Evolutionary conservation across 2,113 vertebrate species (phyloP).

Genomic region (Argyrosomus japonicus): DNA sequence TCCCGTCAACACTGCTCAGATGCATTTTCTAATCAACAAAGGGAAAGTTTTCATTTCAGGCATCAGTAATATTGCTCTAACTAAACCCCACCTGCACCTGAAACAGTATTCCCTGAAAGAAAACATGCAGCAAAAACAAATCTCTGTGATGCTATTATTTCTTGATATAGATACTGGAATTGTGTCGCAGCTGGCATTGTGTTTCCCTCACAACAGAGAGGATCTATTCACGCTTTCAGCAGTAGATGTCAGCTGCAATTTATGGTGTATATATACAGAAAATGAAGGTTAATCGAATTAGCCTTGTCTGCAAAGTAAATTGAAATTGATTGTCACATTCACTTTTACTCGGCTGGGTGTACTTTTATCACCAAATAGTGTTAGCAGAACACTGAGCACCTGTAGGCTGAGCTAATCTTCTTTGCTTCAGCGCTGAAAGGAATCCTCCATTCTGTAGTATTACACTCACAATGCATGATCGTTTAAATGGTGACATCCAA

Average conservation of each 20-base stretch:
- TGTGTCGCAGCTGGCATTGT: slow-evolving; percentile 23
- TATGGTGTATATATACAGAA: slow-evolving; percentile 19
- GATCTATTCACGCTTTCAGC: slow-evolving; percentile 21
- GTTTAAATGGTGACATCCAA: slow-evolving; percentile 29
- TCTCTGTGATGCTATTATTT: slow-evolving; percentile 6
- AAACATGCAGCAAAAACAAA: slow-evolving; percentile 1
- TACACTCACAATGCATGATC: slow-evolving; percentile 17
- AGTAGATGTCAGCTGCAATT: slow-evolving; percentile 28
- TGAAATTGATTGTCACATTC: slow-evolving; percentile 61
- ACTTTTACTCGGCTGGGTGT: slow-evolving; percentile 41
- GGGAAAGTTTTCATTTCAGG: slow-evolving; percentile 10
- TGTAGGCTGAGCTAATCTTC: slow-evolving; percentile 55
- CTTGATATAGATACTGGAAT: slow-evolving; percentile 4
- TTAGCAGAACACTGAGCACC: slow-evolving; percentile 34
- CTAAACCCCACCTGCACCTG: not conserved
- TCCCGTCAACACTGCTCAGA: slow-evolving; percentile 21
- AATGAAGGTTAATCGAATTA: slow-evolving; percentile 58
- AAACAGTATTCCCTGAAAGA: slow-evolving; percentile 12
- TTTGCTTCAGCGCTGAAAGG: slow-evolving; percentile 51
- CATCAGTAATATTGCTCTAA: not conserved
- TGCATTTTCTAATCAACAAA: slow-evolving; percentile 13
- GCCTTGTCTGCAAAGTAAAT: slow-evolving; percentile 57
- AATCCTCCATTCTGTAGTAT: slow-evolving; percentile 1
- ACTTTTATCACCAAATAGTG: slow-evolving; percentile 49
- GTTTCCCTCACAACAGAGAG: slow-evolving; percentile 18